Evolutionary conservation across 2,113 vertebrate species (phyloP), one percentile per base, ranked within the genome.

Genomic region (Dolichotis patagonum): DNA sequence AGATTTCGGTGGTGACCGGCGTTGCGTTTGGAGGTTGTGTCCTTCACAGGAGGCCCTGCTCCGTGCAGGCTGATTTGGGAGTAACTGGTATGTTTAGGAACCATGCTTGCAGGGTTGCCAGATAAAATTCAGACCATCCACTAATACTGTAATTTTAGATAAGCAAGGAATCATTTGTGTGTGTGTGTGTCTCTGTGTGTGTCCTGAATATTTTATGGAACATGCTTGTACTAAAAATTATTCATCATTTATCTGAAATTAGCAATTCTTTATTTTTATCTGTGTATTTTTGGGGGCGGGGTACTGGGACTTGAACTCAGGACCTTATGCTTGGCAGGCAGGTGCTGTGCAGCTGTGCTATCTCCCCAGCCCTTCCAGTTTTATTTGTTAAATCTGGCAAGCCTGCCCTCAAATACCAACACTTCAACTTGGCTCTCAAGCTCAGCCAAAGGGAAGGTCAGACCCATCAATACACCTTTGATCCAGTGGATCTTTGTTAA

Each of bases 401-500:
- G 26, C 5, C 19, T 95, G 12, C 10, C 46, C 20, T 88, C 32
- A 62, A 84, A 95, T 30, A 52, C 63, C 90, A 84, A 90, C 10
- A 67, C 63, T 54, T 20, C 6, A 3, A 26, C 24, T 56, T 85
- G 69, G 52, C 22, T 71, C 56, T 62, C 1, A 52, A 46, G 77
- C 17, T 46, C 7, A 3, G 71, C n/a, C 56, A 88, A 78, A 86
- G 80, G 63, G 38, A 90, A 90, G 32, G 20, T 62, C 56, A 24
- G 84, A 41, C n/a, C 7, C 17, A n/a, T 20, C 9, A 97, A 96
- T 97, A 86, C 96, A 89, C 96, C 97, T 98, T 97, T 98, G 97
- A 98, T 98, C 95, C 96, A 90, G 52, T 67, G 63, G 97, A 93
- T 93, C 65, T 98, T 88, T 92, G 71, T 97, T 98, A 97, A 97